Base-by-base conservation (phyloP, 1,140 invertebrate genomes). In the Ditylenchus dipsaci region DNA sequence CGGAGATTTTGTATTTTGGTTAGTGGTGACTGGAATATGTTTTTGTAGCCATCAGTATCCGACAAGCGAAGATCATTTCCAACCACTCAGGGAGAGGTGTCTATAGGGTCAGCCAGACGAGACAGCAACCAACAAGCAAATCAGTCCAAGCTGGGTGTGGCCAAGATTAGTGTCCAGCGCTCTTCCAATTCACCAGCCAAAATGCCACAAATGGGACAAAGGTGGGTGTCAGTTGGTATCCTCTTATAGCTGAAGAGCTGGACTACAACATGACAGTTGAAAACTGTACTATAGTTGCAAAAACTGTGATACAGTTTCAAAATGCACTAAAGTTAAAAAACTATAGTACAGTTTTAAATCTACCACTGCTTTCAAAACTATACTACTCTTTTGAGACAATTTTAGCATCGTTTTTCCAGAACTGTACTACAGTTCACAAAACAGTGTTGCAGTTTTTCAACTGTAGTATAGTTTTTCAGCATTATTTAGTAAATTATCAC, bases 21-120 rank as follows among this genome's bases (percentile, higher is more conserved):
- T 3, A 13, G 11, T 5, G 33, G 3, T 38, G 3, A 30, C 29
- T 43, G n/a, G 8, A 43, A 61, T 33, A 61, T 43, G n/a, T 21
- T 61, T 33, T 65, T 56, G 65, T 56, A 43, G 47, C 21, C 19
- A 8, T 30, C 27, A 33, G 38, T 30, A 3, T 21, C 19, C 59
- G 78, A 79, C 26, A 79, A 79, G 64, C 74, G 78, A 8, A 71
- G 78, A 9, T 79, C 78, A 17, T 79, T 79, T 43, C 78, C 78
- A 29, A 79, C 75, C 21, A 70, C 64, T 19, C 69, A 75, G 23
- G 64, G 42, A 45, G 68, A 73, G 27, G 30, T 65, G n/a, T 42
- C 73, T 19, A 8, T 68, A 17, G 65, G 69, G 17, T 7, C 21
- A 63, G 57, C 19, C 64, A 59, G 29, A 61, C 57, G 59, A 65